Percentiles rank a stretch among this genome's conserved stretches.
Conservation (phyloP, 2,113 vertebrate species). For the Corapipo altera region DNA sequence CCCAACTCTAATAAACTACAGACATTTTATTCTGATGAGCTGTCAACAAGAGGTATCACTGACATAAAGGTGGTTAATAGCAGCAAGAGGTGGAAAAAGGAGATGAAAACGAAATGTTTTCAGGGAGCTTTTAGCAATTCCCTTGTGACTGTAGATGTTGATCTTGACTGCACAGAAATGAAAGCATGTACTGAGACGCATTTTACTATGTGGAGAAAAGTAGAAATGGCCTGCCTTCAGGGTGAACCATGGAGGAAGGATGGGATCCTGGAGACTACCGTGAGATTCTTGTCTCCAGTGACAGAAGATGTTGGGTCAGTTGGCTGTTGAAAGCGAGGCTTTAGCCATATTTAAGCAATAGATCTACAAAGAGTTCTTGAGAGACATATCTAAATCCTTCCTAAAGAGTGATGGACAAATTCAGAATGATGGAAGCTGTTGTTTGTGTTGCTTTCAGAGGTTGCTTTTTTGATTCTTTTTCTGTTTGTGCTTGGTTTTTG, state of each 20-base stretch:
- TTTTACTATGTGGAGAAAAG: background rate
- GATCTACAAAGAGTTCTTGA: background rate
- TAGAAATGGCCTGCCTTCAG: background rate
- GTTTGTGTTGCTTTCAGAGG: background rate
- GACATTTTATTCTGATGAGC: background rate
- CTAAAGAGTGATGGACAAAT: background rate
- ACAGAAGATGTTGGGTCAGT: background rate
- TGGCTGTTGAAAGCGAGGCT: background rate
- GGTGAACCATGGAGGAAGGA: background rate
- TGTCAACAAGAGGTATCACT: background rate
- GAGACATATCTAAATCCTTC: background rate
- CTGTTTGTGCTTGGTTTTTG: background rate
- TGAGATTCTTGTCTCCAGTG: background rate
- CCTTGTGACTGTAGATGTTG: background rate
- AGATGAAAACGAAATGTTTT: background rate
- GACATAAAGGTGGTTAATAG: background rate
- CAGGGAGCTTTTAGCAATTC: background rate
- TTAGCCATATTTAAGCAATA: background rate
- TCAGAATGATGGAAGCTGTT: background rate
- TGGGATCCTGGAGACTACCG: background rate
- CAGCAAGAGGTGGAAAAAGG: background rate
- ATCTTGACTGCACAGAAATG: background rate
- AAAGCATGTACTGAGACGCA: background rate
- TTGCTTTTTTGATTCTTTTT: background rate
- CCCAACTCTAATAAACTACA: background rate